A percentile compares a stretch with the other conserved stretches of the same genome.
These are phyloP conservation scores for Barypeithes pellucidus DNA, from an alignment of 2,888 invertebrate genomes.

Conservation along the genomic window DNA sequence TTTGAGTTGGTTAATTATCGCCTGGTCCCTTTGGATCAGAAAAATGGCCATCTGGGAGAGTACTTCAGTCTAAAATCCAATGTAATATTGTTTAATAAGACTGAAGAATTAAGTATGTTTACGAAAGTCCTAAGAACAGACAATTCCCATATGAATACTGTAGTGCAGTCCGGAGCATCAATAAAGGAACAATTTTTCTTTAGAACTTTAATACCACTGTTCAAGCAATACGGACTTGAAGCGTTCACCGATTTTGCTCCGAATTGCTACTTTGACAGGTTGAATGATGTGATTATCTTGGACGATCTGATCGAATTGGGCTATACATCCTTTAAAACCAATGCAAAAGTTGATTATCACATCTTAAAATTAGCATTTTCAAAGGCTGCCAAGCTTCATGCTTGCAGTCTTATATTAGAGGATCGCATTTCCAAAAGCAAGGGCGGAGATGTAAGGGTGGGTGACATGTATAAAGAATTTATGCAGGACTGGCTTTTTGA, in stretches of 20 bases:
- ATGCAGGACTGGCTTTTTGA: conserved; percentile 55
- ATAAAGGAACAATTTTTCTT: conserved; percentile 66
- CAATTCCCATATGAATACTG: not conserved
- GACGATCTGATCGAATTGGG: conserved; percentile 63
- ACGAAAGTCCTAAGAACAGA: conserved; percentile 2
- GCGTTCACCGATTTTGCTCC: conserved; percentile 61
- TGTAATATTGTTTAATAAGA: not conserved
- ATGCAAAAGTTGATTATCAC: conserved; percentile 48
- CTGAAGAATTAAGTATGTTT: conserved; percentile 13
- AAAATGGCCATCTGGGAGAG: conserved; percentile 61
- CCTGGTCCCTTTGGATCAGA: conserved; percentile 54
- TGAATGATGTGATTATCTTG: conserved; percentile 64
- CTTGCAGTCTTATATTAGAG: conserved; percentile 63
- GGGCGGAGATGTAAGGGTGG: conserved; percentile 55
- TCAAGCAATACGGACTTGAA: conserved; percentile 61
- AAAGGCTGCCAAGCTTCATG: conserved; percentile 62
- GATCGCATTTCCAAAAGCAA: conserved; percentile 55
- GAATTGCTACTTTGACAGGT: conserved; percentile 64
- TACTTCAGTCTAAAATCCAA: conserved; percentile 57
- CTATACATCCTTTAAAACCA: conserved; percentile 30
- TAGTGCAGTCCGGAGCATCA: conserved; percentile 17
- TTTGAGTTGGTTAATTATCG: conserved; percentile 54
- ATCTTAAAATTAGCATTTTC: conserved; percentile 56
- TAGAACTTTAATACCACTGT: conserved; percentile 63
- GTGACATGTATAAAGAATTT: conserved; percentile 60